Evolutionary conservation across 2,113 vertebrate genomes (phyloP).

Genomic region (Solea senegalensis): DNA sequence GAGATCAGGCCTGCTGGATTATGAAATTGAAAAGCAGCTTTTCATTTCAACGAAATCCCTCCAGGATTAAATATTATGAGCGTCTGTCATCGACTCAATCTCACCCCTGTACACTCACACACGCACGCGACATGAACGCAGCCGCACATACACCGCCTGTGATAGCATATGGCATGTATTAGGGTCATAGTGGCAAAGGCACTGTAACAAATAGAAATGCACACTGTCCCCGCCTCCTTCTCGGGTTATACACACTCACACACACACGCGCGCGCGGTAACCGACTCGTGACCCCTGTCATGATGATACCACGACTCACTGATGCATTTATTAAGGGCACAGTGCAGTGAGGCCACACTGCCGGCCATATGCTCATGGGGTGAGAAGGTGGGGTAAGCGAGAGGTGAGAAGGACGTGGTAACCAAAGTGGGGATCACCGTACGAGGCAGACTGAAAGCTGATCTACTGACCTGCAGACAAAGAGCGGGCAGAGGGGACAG

Average conservation of each 20-base stretch:
- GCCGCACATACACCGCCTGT: conserved; percentile 33
- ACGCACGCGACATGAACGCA: conserved; percentile 27
- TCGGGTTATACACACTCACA: conserved; percentile 5
- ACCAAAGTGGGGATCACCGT: conserved; percentile 65
- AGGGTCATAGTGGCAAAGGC: conserved; percentile 48
- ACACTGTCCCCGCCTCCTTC: conserved; percentile 21
- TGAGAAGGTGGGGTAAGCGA: conserved; percentile 54
- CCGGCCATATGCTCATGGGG: conserved; percentile 60
- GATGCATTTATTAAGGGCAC: conserved; percentile 67
- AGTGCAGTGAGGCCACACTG: conserved; percentile 43
- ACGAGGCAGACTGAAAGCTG: conserved; percentile 62
- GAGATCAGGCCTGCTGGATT: conserved; percentile 79
- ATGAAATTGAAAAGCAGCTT: conserved; percentile 82
- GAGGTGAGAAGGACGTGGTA: conserved; percentile 70
- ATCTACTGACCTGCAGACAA: conserved; percentile 70
- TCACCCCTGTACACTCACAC: conserved; percentile 5
- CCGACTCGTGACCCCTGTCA: conserved; percentile 68
- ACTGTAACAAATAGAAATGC: conserved; percentile 39
- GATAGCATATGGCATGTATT: conserved; percentile 27
- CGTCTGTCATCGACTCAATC: conserved; percentile 71
- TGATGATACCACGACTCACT: conserved; percentile 51
- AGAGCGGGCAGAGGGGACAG: conserved; percentile 28
- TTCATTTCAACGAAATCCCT: conserved; percentile 78
- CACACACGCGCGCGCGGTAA: conserved; percentile 33
- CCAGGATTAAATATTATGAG: conserved; percentile 78